A percentile compares a stretch with the other conserved stretches of the same genome.
phyloP scores from a whole-genome alignment of 2,888 invertebrate genomes.

The Metellina segmentata region DNA sequence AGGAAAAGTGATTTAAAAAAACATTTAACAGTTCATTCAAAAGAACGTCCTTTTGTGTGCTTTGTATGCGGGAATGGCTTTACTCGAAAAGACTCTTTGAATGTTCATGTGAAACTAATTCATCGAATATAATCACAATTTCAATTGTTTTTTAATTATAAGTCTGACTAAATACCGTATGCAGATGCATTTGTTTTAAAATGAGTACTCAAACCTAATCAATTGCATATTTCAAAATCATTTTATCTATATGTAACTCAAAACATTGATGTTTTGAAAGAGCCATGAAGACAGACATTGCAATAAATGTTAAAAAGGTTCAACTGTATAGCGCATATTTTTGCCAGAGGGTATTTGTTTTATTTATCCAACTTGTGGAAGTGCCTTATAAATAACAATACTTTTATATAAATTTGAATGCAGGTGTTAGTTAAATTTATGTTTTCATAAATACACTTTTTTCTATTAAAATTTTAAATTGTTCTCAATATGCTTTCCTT shows the following conservation, averaged over 20 bases:
- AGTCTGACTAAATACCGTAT: too few species aligned
- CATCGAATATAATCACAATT: background rate
- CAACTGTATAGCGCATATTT: too few species aligned
- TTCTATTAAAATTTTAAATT: too few species aligned
- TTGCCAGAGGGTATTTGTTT: too few species aligned
- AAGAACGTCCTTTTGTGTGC: background rate
- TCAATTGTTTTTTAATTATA: background rate
- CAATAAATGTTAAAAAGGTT: background rate
- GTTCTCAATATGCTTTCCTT: too few species aligned
- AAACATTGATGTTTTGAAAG: background rate
- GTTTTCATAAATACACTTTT: too few species aligned
- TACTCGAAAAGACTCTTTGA: constrained; percentile 4
- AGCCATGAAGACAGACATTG: background rate
- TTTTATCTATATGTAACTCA: background rate
- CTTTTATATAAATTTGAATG: too few species aligned
- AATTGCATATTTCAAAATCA: background rate
- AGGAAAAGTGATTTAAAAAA: background rate
- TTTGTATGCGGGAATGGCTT: background rate
- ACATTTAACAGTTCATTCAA: background rate
- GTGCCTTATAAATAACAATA: too few species aligned
- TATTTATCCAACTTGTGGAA: background rate
- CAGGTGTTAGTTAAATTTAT: too few species aligned
- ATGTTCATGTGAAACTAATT: constrained; percentile 7
- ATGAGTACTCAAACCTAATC: background rate
- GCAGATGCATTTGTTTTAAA: background rate